Evolutionary conservation across 2,797 vertebrate genomes (phyloP).

Genomic region (Poecile montanus): DNA sequence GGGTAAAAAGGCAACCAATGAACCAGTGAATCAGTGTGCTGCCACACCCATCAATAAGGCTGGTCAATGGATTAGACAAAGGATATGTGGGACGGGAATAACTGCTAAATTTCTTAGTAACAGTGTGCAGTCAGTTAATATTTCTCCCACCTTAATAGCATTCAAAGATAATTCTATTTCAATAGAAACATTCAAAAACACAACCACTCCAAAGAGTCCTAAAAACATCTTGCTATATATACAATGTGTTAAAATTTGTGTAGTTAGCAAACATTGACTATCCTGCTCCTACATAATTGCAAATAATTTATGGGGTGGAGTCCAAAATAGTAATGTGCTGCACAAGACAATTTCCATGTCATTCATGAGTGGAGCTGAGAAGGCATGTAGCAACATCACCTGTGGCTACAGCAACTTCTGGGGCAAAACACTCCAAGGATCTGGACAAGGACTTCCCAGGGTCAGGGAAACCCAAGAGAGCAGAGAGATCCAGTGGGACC

Average conservation of each 20-base stretch:
- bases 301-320: neutral
- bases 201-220: neutral
- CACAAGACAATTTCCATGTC: neutral
- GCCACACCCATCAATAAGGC: neutral
- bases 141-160: neutral
- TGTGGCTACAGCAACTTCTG: neutral
- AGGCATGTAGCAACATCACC: neutral
- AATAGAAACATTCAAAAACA: neutral
- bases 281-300: neutral
- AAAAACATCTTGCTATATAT: neutral
- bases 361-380: neutral
- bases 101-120: neutral
- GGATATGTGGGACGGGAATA: neutral
- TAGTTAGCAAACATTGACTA: neutral
- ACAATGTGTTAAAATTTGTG: neutral
- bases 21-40: neutral
- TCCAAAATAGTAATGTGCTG: neutral
- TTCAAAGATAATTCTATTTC: neutral
- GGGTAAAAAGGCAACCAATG: neutral
- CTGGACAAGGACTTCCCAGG: fast-evolving
- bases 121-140: neutral
- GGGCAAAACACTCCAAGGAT: neutral
- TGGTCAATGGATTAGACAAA: neutral
- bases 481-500: neutral
- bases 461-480: neutral